Conservation (phyloP, 1,140 invertebrate species). For the Polypedilum pembai region DNA sequence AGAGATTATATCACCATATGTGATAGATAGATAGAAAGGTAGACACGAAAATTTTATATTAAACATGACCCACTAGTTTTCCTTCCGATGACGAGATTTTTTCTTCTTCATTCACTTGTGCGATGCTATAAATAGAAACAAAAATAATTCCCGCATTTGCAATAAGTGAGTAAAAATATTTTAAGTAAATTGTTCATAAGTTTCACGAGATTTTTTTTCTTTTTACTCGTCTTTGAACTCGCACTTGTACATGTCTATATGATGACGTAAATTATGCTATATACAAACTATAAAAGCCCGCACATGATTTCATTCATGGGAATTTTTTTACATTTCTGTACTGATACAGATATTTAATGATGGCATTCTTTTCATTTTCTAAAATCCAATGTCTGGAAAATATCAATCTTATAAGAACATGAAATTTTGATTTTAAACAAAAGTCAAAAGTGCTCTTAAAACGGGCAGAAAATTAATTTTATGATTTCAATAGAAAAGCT, state of each 20-base stretch:
- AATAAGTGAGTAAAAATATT: conserved; percentile 14
- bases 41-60: background rate
- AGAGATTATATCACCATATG: background rate
- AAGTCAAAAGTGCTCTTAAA: background rate
- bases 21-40: background rate
- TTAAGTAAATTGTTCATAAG: background rate
- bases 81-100: conserved; percentile 7
- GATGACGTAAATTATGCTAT: too few relatives aligned
- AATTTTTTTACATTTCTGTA: background rate
- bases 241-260: too few relatives aligned
- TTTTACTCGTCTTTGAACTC: background rate
- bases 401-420: conserved; percentile 12
- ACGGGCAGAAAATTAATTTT: background rate
- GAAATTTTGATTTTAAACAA: background rate
- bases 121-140: background rate
- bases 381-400: conserved; percentile 2
- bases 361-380: too few relatives aligned
- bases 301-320: background rate
- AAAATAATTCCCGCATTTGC: background rate
- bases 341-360: background rate
- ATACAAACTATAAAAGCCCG: too few relatives aligned
- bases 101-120: background rate
- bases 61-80: conserved; percentile 3
- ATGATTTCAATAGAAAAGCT: background rate
- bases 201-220: background rate